A percentile compares a stretch with the other conserved stretches of the same genome.
These are phyloP conservation scores for Microctonus brassicae DNA, from an alignment of 2,888 invertebrate species.

Conservation along the genomic window DNA sequence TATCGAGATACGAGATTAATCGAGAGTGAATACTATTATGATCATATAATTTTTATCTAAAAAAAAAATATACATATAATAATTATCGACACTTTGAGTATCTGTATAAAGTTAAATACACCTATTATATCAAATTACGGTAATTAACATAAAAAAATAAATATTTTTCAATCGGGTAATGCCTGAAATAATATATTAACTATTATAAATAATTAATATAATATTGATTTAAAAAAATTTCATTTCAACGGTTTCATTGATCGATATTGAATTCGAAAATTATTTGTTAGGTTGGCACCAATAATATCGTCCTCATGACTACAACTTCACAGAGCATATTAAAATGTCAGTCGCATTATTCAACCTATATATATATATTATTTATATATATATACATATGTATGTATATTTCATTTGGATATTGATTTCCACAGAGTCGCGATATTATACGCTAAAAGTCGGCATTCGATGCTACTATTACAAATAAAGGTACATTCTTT, in stretches of 20 bases:
- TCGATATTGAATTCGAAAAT: neutral
- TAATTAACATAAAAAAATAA: too few relatives aligned
- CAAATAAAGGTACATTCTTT: constrained; percentile 14
- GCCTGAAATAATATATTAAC: too few relatives aligned
- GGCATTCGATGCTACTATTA: constrained; percentile 29
- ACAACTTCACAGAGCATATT: neutral
- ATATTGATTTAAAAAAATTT: neutral
- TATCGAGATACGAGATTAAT: neutral
- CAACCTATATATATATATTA: too few relatives aligned
- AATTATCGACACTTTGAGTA: too few relatives aligned
- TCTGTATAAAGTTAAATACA: too few relatives aligned
- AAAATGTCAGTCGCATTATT: constrained; percentile 4
- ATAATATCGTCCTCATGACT: neutral
- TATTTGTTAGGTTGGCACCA: constrained; percentile 13
- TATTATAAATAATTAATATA: too few relatives aligned
- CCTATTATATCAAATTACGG: too few relatives aligned
- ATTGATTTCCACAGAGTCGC: constrained; percentile 41
- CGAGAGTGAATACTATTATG: neutral
- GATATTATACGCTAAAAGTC: constrained; percentile 17
- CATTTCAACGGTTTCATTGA: neutral
- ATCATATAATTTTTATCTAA: too few relatives aligned
- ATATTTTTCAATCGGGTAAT: too few relatives aligned
- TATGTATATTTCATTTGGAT: constrained; percentile 38
- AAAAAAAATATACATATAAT: neutral
- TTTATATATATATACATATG: too few relatives aligned